Percentiles rank a stretch among this genome's conserved stretches.
These are phyloP conservation scores for Riptortus pedestris DNA, from an alignment of 1,140 invertebrate genomes.

Conservation along the genomic window DNA sequence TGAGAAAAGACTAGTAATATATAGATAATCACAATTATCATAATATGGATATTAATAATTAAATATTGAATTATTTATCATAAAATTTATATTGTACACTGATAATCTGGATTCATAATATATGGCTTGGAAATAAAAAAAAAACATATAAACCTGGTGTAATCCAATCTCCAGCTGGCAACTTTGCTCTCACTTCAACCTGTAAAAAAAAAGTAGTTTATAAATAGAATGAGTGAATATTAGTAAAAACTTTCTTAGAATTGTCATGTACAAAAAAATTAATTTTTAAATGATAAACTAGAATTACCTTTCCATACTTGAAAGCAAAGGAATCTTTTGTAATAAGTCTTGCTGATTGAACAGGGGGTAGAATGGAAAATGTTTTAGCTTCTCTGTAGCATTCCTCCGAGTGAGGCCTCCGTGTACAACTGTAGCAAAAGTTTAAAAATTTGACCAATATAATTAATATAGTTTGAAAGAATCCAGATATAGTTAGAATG, in stretches of 20 bases:
- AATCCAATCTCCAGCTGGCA: slow-evolving; percentile 61
- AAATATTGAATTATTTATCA: no score
- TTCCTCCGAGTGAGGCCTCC: neutral
- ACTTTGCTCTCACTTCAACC: slow-evolving; percentile 38
- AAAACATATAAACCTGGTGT: slow-evolving; percentile 36
- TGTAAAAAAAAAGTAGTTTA: neutral
- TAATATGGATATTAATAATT: no score
- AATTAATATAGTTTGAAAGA: neutral
- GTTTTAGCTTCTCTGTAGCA: slow-evolving; percentile 30
- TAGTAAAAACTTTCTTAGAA: no score
- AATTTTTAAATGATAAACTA: no score
- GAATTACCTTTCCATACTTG: slow-evolving; percentile 39
- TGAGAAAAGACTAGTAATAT: no score
- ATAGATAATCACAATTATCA: no score
- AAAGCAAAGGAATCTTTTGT: slow-evolving; percentile 51
- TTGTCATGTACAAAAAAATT: no score
- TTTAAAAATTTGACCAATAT: neutral
- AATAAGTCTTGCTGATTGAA: slow-evolving; percentile 51
- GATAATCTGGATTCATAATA: no score
- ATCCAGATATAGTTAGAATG: neutral
- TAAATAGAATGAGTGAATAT: neutral
- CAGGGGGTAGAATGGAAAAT: slow-evolving; percentile 44
- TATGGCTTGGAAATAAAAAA: neutral
- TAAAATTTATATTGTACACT: no score
- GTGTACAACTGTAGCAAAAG: slow-evolving; percentile 28